A percentile compares a stretch with the other conserved stretches of the same genome.
These are phyloP conservation scores for Chunga burmeisteri DNA, from an alignment of 2,113 vertebrate species.

Conservation along the genomic window DNA sequence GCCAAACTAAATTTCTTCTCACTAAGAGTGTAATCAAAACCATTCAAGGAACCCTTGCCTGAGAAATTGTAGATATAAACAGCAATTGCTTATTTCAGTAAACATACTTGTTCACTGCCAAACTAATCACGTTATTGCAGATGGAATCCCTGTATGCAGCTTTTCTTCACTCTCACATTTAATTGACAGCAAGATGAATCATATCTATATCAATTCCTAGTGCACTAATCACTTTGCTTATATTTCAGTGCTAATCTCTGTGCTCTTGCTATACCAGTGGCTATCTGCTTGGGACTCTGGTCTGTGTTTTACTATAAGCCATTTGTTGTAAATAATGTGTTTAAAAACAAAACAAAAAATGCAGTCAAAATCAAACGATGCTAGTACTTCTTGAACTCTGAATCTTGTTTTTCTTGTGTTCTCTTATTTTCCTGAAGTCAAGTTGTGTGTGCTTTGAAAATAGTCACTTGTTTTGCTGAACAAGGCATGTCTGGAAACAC, in stretches of 20 bases:
- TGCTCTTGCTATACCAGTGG: neutral
- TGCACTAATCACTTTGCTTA: neutral
- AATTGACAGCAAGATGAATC: conserved; percentile 64
- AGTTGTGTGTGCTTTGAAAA: neutral
- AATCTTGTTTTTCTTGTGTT: neutral
- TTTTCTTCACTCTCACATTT: conserved; percentile 53
- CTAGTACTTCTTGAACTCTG: neutral
- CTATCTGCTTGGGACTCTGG: neutral
- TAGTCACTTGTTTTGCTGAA: neutral
- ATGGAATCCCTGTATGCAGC: conserved; percentile 56
- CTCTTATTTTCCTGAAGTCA: neutral
- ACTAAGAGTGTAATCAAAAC: conserved; percentile 44
- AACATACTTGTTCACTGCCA: conserved; percentile 52
- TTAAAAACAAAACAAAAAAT: neutral
- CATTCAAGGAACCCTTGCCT: conserved; percentile 65
- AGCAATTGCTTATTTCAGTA: conserved; percentile 63
- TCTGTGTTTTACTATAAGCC: neutral
- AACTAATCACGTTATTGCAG: conserved; percentile 37
- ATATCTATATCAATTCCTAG: conserved; percentile 43
- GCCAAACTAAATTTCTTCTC: conserved; percentile 54
- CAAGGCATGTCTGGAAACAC: neutral
- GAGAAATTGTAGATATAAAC: conserved; percentile 68
- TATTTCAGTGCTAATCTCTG: neutral
- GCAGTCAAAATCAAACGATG: neutral
- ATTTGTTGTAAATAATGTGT: neutral